phyloP scores from a whole-genome alignment of 2,797 vertebrate genomes.

The Anas flavirostris region DNA sequence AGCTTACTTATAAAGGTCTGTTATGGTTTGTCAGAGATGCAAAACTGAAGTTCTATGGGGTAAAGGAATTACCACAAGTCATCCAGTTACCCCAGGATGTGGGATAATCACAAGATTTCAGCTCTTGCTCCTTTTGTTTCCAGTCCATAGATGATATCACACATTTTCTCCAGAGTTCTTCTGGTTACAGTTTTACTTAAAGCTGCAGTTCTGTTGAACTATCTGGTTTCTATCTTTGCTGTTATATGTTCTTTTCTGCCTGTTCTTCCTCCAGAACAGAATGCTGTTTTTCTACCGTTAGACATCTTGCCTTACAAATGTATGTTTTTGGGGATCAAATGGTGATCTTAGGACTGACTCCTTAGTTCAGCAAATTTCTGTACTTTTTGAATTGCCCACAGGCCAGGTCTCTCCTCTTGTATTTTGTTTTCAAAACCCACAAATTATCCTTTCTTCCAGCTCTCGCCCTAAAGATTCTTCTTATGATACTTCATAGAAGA shows the following conservation, averaged over 20 bases:
- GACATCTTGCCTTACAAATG: not conserved
- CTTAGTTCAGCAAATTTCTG: not conserved
- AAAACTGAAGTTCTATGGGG: not conserved
- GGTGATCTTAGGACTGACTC: not conserved
- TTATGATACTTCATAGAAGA: not conserved
- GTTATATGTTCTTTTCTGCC: not conserved
- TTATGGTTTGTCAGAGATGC: not conserved
- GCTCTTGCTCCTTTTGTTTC: not conserved
- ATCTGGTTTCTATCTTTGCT: not conserved
- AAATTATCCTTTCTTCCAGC: not conserved
- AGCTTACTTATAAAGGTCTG: not conserved
- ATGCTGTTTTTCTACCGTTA: not conserved
- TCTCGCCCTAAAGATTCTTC: not conserved
- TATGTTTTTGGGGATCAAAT: not conserved
- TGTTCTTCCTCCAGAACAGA: not conserved
- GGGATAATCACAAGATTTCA: not conserved
- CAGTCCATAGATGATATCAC: fast-evolving
- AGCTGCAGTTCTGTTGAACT: not conserved
- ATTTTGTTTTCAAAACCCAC: not conserved
- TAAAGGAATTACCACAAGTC: not conserved
- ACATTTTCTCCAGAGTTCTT: not conserved
- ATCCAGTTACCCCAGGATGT: not conserved
- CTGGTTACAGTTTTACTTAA: not conserved
- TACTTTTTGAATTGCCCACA: not conserved
- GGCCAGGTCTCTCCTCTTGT: not conserved